Base-by-base conservation (phyloP, 2,888 invertebrate genomes). In the Tipula unca region DNA sequence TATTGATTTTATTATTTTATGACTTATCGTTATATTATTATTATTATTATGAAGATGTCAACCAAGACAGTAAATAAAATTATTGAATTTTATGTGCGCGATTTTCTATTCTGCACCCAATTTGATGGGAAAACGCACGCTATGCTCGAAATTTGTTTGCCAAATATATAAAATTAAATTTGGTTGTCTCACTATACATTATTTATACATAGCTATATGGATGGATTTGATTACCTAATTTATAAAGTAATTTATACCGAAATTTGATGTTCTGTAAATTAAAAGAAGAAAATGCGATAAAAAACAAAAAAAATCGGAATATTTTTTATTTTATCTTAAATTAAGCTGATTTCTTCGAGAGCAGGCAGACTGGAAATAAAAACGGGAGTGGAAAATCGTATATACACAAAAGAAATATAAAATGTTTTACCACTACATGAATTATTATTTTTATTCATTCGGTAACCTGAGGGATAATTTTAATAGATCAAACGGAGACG, bases 41-140 rank as follows among this genome's bases (percentile, higher is more conserved):
- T 54, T 69, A 69, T 69, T 69, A 69, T 69, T 69, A 69, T 69
- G 69, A 69, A 69, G 69, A 69, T 69, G 69, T 69, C 69, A 69
- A 25, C 25, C 69, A 69, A 20, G 69, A 69, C 25, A 25, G 13
- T 25, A 69, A 69, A 69, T 69, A 20, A 20, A 69, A 69, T 69
- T 69, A 69, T 69, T 69, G 25, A 69, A 69, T 69, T 69, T 69
- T 69, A 25, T 69, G 10, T 69, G 69, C 69, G 25, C 69, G 8
- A 25, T 69, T 69, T 25, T 25, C 69, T 69, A 69, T 25, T 20
- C 25, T 25, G 69, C 69, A 69, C 69, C 69, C 69, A 69, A 69
- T 69, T 69, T 69, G 25, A 25, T 69, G 69, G 6, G 20, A 69
- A 48, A 48, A 17, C 6, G 3, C 17, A 17, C n/a, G 25, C 20